These are phyloP conservation scores for Epinephelus coioides DNA, from an alignment of 2,797 vertebrate species.

Conservation along the genomic window DNA sequence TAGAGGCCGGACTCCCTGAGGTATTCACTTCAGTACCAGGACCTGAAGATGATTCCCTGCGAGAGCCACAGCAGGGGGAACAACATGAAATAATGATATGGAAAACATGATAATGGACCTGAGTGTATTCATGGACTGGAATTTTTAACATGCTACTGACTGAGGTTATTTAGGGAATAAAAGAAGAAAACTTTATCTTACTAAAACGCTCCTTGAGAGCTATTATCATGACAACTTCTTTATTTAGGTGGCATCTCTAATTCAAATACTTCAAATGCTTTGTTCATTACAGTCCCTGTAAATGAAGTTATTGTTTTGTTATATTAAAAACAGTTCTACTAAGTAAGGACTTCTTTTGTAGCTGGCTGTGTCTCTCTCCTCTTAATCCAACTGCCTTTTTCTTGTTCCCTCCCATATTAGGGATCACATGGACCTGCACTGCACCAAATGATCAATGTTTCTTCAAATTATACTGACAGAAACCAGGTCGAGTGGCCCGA, in stretches of 20 bases:
- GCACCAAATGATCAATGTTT: constrained; percentile 32
- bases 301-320: constrained; percentile 21
- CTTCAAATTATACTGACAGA: constrained; percentile 17
- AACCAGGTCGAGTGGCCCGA: not conserved
- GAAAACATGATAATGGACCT: constrained; percentile 37
- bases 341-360: constrained; percentile 28
- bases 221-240: not conserved
- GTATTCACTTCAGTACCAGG: constrained; percentile 42
- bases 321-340: constrained; percentile 17
- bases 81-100: constrained; percentile 56
- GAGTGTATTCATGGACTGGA: constrained; percentile 13
- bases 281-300: constrained; percentile 22
- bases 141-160: constrained; percentile 18
- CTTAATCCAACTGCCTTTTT: constrained; percentile 14
- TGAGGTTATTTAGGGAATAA: not conserved
- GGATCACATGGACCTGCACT: constrained; percentile 16
- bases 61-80: constrained; percentile 5
- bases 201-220: not conserved
- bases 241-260: not conserved
- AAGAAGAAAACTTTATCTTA: not conserved
- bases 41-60: constrained; percentile 43
- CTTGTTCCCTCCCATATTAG: constrained; percentile 1
- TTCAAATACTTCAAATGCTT: not conserved
- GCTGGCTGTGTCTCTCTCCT: not conserved
- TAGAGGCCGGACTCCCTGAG: constrained; percentile 48